Evolutionary conservation across 2,888 invertebrate species (phyloP).

Genomic region (Drosophila pseudotakahashii): DNA sequence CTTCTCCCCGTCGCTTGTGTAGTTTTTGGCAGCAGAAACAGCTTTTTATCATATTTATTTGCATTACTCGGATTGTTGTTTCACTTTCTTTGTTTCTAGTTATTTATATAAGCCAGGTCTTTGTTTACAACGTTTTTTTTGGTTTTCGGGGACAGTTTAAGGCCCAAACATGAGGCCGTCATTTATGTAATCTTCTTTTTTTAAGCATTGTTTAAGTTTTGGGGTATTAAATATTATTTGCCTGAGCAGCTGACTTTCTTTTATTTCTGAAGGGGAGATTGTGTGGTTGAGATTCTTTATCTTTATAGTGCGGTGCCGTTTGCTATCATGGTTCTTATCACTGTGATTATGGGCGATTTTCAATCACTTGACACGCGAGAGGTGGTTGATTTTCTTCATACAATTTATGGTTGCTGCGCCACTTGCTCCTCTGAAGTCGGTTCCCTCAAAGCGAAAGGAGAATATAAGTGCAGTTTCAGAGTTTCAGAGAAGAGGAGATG

Average conservation of each 20-base stretch:
- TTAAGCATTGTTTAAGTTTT: constrained; percentile 11
- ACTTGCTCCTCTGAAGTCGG: constrained; percentile 8
- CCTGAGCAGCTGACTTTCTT: constrained; percentile 20
- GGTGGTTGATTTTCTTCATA: constrained; percentile 16
- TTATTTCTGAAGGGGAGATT: not conserved
- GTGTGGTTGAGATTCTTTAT: constrained; percentile 20
- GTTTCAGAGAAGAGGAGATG: constrained; percentile 34
- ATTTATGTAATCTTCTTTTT: constrained; percentile 36
- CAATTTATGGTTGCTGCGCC: constrained; percentile 11
- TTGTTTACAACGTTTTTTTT: constrained; percentile 34
- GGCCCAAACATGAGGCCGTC: constrained; percentile 21
- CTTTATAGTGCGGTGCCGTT: constrained; percentile 7
- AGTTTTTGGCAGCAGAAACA: constrained; percentile 47
- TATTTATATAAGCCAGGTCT: constrained; percentile 46
- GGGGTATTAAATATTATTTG: not conserved
- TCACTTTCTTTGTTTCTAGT: constrained; percentile 32
- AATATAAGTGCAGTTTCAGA: constrained; percentile 22
- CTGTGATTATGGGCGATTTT: constrained; percentile 23
- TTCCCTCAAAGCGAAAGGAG: constrained; percentile 2
- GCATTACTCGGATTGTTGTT: constrained; percentile 47
- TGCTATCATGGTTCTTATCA: constrained; percentile 23
- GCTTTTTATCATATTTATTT: constrained; percentile 54
- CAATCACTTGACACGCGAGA: constrained; percentile 24
- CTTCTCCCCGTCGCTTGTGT: constrained; percentile 10
- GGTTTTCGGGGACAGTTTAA: constrained; percentile 27